These are phyloP conservation scores for Halichoeres trimaculatus DNA, from an alignment of 2,113 vertebrate species.

Conservation along the genomic window DNA sequence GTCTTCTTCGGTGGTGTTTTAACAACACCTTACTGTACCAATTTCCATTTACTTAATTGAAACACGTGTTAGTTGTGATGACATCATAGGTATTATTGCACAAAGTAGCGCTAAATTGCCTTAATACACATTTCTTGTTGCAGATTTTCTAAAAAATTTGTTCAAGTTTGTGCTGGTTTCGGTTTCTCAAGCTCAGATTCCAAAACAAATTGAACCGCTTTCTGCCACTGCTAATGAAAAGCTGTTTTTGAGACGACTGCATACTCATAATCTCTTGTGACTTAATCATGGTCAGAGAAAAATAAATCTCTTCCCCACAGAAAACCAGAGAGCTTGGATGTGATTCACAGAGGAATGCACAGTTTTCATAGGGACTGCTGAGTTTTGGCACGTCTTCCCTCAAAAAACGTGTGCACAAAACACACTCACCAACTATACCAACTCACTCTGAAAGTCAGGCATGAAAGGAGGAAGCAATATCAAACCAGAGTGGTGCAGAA, in stretches of 20 bases:
- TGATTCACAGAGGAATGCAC: neutral
- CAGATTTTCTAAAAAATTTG: no score
- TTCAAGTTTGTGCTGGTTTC: neutral
- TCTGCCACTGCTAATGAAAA: neutral
- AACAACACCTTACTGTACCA: no score
- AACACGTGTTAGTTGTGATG: no score
- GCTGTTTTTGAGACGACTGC: no score
- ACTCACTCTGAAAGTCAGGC: slow-evolving; percentile 52
- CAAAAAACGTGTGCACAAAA: neutral
- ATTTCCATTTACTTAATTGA: no score
- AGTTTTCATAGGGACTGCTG: neutral
- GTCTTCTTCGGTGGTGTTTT: no score
- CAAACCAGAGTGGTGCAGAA: slow-evolving; percentile 31
- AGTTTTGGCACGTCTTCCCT: neutral
- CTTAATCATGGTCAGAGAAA: neutral
- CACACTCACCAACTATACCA: slow-evolving; percentile 13
- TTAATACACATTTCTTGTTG: no score
- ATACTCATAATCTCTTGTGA: neutral
- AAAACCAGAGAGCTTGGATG: neutral
- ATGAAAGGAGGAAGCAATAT: slow-evolving; percentile 44
- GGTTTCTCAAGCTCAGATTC: neutral
- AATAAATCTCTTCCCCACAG: neutral
- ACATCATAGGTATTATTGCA: no score
- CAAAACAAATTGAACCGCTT: no score
- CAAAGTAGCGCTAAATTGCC: no score